A percentile compares a stretch with the other conserved stretches of the same genome.
These are phyloP conservation scores for Antheraea yamamai DNA, from an alignment of 2,888 invertebrate species.

Conservation along the genomic window DNA sequence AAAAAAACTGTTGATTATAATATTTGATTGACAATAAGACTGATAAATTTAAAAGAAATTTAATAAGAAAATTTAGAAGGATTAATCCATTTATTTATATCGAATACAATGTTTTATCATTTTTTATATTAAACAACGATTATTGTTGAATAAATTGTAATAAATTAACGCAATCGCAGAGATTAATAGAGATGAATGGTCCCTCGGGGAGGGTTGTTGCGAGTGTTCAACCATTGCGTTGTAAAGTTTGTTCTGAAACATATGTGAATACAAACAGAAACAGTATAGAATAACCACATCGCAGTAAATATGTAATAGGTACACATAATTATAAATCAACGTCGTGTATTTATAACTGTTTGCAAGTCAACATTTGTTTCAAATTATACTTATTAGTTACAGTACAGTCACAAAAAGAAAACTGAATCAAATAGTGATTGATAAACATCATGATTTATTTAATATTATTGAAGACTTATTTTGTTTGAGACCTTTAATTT, in stretches of 20 bases:
- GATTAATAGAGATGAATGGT: conserved; percentile 49
- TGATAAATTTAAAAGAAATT: too few species aligned
- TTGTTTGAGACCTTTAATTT: neutral
- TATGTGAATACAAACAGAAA: neutral
- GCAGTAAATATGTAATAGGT: neutral
- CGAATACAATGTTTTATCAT: neutral
- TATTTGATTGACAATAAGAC: neutral
- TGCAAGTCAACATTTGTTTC: neutral
- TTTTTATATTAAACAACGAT: neutral
- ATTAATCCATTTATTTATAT: neutral
- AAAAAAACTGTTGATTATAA: neutral
- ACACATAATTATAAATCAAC: neutral
- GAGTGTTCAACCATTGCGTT: conserved; percentile 37
- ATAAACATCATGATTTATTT: too few species aligned
- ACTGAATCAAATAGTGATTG: too few species aligned
- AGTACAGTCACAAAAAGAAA: neutral
- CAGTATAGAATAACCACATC: neutral
- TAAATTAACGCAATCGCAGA: conserved; percentile 40
- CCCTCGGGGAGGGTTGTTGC: conserved; percentile 28
- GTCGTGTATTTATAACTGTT: neutral
- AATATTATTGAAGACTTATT: neutral
- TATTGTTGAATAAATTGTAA: conserved; percentile 4
- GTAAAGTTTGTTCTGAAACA: conserved; percentile 31
- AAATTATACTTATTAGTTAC: neutral
- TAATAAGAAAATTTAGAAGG: neutral